Evolutionary conservation across 2,888 invertebrate species (phyloP).

Genomic region (Pelosia muscerda): DNA sequence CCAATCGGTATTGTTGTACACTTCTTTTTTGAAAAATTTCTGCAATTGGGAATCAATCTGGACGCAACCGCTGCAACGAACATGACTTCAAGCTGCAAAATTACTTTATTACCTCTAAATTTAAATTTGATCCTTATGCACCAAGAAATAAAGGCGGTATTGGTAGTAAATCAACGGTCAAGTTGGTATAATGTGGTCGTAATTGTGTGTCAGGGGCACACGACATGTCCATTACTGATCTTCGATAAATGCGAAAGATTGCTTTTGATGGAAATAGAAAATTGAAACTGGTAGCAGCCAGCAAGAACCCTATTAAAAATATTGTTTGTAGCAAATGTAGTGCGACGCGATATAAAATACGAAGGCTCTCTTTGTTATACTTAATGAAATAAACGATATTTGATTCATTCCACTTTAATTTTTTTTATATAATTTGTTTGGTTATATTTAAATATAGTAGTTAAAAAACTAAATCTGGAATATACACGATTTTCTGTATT

Average conservation of each 20-base stretch:
- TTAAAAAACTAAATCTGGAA: neutral
- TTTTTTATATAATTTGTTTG: neutral
- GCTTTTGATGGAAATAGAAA: constrained; percentile 34
- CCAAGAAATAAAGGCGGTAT: constrained; percentile 9
- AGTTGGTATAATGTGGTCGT: constrained; percentile 47
- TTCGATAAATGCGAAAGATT: constrained; percentile 48
- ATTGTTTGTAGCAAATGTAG: neutral
- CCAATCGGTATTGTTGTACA: too few relatives aligned
- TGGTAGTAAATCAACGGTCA: neutral
- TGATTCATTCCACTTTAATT: neutral
- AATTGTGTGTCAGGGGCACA: constrained; percentile 65
- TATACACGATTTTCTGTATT: neutral
- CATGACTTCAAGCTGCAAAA: constrained; percentile 27
- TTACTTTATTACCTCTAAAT: neutral
- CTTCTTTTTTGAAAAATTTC: neutral
- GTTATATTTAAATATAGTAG: neutral
- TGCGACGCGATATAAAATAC: neutral
- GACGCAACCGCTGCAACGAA: constrained; percentile 37
- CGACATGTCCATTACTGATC: constrained; percentile 50
- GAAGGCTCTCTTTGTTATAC: neutral
- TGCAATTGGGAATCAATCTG: constrained; percentile 41
- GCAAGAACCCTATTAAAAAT: neutral
- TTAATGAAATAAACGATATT: neutral
- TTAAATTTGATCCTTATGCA: constrained; percentile 20
- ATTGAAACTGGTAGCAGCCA: constrained; percentile 11